Evolutionary conservation across 2,888 invertebrate genomes (phyloP).

Genomic region (Melolontha melolontha): DNA sequence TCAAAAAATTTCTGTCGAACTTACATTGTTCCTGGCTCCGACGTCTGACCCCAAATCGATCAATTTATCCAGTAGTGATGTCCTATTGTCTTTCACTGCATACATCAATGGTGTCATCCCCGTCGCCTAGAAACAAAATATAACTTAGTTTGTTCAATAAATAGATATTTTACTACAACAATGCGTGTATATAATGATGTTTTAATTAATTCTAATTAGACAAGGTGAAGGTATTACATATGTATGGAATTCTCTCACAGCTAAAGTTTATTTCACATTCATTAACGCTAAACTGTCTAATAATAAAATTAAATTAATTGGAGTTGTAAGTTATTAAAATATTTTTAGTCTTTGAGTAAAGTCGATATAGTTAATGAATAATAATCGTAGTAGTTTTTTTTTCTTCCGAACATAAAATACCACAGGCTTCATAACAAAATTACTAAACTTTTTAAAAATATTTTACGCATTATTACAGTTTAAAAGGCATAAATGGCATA

Average conservation of each 20-base stretch:
- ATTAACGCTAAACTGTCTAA: no score
- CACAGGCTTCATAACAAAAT: no score
- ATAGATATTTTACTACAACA: constrained; percentile 23
- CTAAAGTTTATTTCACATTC: no score
- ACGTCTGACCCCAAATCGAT: constrained; percentile 94
- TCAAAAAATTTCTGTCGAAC: constrained; percentile 59
- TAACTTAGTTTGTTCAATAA: constrained; percentile 60
- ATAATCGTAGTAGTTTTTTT: no score
- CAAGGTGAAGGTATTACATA: background rate
- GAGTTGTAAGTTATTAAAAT: no score
- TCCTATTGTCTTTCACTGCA: constrained; percentile 94
- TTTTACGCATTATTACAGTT: no score
- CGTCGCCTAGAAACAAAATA: constrained; percentile 77
- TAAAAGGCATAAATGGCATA: no score
- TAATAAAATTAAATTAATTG: no score
- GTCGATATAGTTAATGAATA: no score
- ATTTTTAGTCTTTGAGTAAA: no score
- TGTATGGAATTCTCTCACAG: constrained; percentile 1
- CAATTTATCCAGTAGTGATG: constrained; percentile 90
- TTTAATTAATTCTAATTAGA: background rate
- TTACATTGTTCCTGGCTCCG: constrained; percentile 91
- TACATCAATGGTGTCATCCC: constrained; percentile 97
- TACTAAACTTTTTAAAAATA: no score
- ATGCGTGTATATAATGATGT: constrained; percentile 8
- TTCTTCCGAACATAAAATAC: no score